These are phyloP conservation scores for Epirrita christyi DNA, from an alignment of 2,888 invertebrate species.

Conservation along the genomic window DNA sequence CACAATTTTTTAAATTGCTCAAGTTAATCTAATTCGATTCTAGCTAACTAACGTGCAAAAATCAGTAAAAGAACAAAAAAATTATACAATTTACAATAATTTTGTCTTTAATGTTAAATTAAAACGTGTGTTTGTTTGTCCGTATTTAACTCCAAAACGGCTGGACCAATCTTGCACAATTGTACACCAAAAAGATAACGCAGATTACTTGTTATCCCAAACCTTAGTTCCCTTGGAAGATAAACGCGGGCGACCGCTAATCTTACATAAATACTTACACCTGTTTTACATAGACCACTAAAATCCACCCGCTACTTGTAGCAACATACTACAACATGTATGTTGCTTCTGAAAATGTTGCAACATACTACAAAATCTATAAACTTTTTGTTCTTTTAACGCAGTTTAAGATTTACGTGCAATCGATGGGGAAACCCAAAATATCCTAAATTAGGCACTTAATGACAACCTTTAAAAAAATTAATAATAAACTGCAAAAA, in stretches of 20 bases:
- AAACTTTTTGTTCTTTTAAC: conserved; percentile 2
- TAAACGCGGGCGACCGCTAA: not conserved
- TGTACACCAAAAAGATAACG: no score
- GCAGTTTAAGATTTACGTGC: conserved; percentile 1
- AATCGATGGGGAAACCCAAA: conserved; percentile 16
- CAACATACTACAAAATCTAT: not conserved
- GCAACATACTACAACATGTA: not conserved
- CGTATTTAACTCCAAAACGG: no score
- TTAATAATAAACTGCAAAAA: not conserved
- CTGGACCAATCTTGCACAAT: no score
- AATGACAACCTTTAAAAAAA: conserved; percentile 18
- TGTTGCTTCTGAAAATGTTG: not conserved
- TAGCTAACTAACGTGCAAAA: conserved; percentile 21
- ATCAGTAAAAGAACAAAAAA: conserved; percentile 11
- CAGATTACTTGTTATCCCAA: no score
- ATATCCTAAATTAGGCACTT: conserved; percentile 27
- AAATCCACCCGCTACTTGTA: no score
- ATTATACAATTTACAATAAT: no score
- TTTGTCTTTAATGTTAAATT: no score
- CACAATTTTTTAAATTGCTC: conserved; percentile 19
- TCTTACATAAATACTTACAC: not conserved
- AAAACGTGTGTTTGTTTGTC: no score
- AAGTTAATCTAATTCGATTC: conserved; percentile 14
- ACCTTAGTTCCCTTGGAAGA: no score
- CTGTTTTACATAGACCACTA: not conserved